phyloP scores from a whole-genome alignment of 2,888 invertebrate genomes.

The Zaprionus lineosus region DNA sequence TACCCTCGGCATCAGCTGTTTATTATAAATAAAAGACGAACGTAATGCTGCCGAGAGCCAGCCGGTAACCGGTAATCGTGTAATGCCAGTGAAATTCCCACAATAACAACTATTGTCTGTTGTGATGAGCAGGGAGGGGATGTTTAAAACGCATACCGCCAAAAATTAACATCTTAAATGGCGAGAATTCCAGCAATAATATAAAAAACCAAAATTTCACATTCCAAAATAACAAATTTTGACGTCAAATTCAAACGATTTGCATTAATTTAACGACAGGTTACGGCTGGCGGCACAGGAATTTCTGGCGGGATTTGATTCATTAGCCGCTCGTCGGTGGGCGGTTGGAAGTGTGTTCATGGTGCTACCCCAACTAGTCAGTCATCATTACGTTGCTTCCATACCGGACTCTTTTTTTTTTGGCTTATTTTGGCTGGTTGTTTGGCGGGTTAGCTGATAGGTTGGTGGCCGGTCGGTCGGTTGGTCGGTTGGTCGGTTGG shows the following conservation, averaged over 20 bases:
- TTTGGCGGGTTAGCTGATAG: too few species aligned
- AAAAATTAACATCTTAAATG: constrained; percentile 59
- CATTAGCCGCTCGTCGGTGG: constrained; percentile 52
- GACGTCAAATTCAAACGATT: constrained; percentile 77
- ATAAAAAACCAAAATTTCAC: constrained; percentile 65
- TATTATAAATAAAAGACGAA: constrained; percentile 31
- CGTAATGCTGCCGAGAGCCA: background rate
- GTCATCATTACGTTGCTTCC: constrained; percentile 45
- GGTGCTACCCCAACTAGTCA: constrained; percentile 56
- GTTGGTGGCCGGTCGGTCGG: constrained; percentile 5
- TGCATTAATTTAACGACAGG: constrained; percentile 55
- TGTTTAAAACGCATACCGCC: background rate
- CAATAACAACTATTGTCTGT: constrained; percentile 18
- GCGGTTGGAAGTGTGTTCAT: constrained; percentile 45
- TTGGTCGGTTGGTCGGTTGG: constrained; percentile 14
- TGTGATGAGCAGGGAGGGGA: background rate
- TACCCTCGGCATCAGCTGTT: constrained; percentile 36
- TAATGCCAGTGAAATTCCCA: constrained; percentile 62
- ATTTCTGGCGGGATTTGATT: constrained; percentile 70
- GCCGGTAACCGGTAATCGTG: constrained; percentile 20
- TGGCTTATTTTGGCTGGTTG: too few species aligned
- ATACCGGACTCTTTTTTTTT: constrained; percentile 30
- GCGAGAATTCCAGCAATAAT: constrained; percentile 16
- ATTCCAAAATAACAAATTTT: constrained; percentile 69
- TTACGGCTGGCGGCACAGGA: constrained; percentile 59